Percentiles rank a stretch among this genome's conserved stretches.
Evolutionary conservation across 2,797 vertebrate genomes (phyloP).

Genomic region (Tachyglossus aculeatus): DNA sequence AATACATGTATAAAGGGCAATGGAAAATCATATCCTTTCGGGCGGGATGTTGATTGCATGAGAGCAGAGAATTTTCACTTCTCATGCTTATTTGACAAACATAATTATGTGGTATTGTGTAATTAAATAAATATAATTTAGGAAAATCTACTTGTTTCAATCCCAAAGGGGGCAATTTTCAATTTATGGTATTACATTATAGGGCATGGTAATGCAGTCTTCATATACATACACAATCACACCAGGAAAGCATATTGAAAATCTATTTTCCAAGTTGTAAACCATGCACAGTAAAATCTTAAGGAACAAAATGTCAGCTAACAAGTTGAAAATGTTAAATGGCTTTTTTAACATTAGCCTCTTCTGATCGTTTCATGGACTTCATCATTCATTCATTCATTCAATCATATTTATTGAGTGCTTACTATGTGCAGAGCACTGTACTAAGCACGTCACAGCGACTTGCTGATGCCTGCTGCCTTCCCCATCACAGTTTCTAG

Average conservation of each 20-base stretch:
- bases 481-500: no score
- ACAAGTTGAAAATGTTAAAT: no score
- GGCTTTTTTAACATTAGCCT: no score
- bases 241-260: not conserved
- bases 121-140: not conserved
- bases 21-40: not conserved
- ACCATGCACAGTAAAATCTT: no score
- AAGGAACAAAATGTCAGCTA: no score
- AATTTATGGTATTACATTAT: not conserved
- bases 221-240: not conserved
- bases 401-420: no score
- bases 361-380: no score
- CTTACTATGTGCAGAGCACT: no score
- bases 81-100: not conserved
- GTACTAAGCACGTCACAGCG: no score
- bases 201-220: not conserved
- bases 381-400: no score
- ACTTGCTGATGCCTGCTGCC: no score
- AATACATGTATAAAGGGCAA: not conserved
- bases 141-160: not conserved
- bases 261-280: not conserved
- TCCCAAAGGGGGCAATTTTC: not conserved
- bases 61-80: not conserved
- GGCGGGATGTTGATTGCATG: not conserved
- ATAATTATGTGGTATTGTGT: not conserved